A percentile compares a stretch with the other conserved stretches of the same genome.
These are phyloP conservation scores for Poecilia velifera DNA, from an alignment of 2,797 vertebrate species.

Conservation along the genomic window DNA sequence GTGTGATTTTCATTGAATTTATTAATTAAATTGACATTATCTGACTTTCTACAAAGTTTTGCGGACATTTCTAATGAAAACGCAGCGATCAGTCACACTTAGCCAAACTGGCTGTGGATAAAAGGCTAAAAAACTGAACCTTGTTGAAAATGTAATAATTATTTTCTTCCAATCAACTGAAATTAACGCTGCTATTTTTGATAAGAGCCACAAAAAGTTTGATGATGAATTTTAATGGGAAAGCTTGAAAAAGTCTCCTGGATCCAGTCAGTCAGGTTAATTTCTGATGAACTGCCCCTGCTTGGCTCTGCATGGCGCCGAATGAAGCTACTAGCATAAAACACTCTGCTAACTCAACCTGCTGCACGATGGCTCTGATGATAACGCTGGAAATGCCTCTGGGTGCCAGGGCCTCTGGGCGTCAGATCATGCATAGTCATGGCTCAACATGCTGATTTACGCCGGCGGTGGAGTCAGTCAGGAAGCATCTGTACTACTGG, in stretches of 20 bases:
- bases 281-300: slow-evolving; percentile 9
- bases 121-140: neutral
- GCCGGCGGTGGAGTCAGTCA: slow-evolving; percentile 36
- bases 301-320: slow-evolving; percentile 41
- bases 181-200: neutral
- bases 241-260: slow-evolving; percentile 17
- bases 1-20: too few relatives aligned
- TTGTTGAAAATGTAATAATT: neutral
- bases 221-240: neutral
- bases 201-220: neutral
- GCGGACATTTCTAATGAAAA: too few relatives aligned
- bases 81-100: neutral
- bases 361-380: slow-evolving; percentile 49
- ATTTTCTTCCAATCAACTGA: neutral
- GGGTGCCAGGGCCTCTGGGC: slow-evolving; percentile 20
- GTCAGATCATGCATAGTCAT: slow-evolving; percentile 1
- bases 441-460: slow-evolving; percentile 10
- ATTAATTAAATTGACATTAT: too few relatives aligned
- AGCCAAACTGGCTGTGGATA: neutral
- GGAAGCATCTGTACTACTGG: slow-evolving; percentile 64
- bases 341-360: slow-evolving; percentile 66
- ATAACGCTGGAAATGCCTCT: slow-evolving; percentile 36
- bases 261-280: slow-evolving; percentile 3
- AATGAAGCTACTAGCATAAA: slow-evolving; percentile 42
- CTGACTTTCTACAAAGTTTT: too few relatives aligned